phyloP scores from a whole-genome alignment of 2,113 vertebrate genomes.

The Mohoua ochrocephala region DNA sequence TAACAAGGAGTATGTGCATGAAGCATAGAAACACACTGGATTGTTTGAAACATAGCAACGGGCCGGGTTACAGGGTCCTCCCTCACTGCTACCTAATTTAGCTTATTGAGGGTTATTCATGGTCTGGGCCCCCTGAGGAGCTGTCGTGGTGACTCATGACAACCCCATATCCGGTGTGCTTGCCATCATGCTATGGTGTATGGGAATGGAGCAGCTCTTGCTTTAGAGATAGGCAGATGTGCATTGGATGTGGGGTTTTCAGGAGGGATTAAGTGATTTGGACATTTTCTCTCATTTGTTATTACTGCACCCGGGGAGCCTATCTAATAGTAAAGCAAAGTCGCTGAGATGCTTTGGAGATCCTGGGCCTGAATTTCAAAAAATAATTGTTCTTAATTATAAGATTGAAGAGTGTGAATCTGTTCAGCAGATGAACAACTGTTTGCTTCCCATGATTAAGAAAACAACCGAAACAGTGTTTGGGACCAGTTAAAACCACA shows the following conservation, averaged over 20 bases:
- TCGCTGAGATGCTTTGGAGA: neutral
- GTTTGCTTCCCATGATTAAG: neutral
- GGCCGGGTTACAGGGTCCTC: neutral
- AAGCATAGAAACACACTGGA: constrained; percentile 27
- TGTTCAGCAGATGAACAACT: neutral
- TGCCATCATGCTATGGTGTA: neutral
- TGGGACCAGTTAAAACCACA: neutral
- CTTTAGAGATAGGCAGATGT: neutral
- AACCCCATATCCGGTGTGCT: neutral
- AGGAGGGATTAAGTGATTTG: neutral
- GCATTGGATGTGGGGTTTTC: neutral
- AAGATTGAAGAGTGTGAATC: neutral
- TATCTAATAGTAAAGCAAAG: neutral
- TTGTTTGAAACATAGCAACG: constrained; percentile 55
- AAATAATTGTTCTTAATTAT: neutral
- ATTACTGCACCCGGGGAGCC: neutral
- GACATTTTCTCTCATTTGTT: neutral
- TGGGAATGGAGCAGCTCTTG: neutral
- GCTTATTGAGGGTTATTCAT: neutral
- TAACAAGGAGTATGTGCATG: neutral
- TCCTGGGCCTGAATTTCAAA: neutral
- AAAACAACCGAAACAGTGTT: neutral
- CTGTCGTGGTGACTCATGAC: neutral
- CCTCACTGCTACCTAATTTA: constrained; percentile 18
- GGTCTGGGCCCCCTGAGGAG: neutral